Percentiles rank a stretch among this genome's conserved stretches.
phyloP scores from a whole-genome alignment of 37 sponge, comb jelly and placozoan genomes.

The Axinella damicornis region DNA sequence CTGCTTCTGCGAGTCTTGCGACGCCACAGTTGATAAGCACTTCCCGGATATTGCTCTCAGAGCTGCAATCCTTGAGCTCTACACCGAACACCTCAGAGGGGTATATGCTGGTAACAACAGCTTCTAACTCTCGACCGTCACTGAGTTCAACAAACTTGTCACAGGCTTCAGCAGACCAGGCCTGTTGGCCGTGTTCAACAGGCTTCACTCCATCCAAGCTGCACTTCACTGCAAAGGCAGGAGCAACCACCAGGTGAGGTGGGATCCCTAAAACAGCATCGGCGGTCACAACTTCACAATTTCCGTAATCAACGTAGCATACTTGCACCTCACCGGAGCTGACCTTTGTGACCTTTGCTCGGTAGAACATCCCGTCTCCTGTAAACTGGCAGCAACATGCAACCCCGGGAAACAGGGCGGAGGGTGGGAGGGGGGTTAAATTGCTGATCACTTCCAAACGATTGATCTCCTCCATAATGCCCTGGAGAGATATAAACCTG shows the following conservation, averaged over 20 bases:
- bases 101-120: conserved; percentile 1
- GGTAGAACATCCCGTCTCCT: conserved; percentile 56
- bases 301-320: conserved; percentile 83
- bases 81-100: conserved; percentile 35
- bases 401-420: conserved; percentile 39
- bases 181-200: background rate
- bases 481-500: background rate
- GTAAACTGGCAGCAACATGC: conserved; percentile 48
- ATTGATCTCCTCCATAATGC: conserved; percentile 21
- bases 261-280: conserved; percentile 28
- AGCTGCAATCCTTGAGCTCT: background rate
- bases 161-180: conserved; percentile 23
- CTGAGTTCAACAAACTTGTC: background rate
- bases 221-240: conserved; percentile 64
- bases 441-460: background rate
- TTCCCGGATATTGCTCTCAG: background rate
- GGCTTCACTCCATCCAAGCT: conserved; percentile 56
- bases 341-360: conserved; percentile 38
- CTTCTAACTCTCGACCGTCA: conserved; percentile 18
- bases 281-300: conserved; percentile 25
- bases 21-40: background rate
- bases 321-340: conserved; percentile 38
- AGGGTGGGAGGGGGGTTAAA: conserved; percentile 16
- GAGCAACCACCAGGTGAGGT: background rate
- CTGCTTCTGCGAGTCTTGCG: conserved; percentile 3